phyloP scores from a whole-genome alignment of 2,113 vertebrate species.

The Perca flavescens region DNA sequence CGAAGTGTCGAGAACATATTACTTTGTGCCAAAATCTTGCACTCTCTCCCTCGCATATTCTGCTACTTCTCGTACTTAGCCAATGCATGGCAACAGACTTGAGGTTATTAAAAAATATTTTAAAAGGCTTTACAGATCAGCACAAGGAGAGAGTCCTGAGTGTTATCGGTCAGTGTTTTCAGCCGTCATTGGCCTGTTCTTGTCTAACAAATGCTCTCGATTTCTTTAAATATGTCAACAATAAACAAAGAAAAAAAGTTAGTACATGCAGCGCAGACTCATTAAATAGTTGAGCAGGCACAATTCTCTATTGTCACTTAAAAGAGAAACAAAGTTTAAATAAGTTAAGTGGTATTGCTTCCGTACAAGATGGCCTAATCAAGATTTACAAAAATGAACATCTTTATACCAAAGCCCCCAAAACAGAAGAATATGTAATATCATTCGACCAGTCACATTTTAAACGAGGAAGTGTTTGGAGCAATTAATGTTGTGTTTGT shows the following conservation, averaged over 20 bases:
- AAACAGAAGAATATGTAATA: not conserved
- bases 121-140: conserved; percentile 6
- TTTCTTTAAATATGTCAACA: not conserved
- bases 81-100: conserved; percentile 8
- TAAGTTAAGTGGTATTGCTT: not conserved
- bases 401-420: not conserved
- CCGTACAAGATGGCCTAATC: not conserved
- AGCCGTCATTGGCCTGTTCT: not conserved
- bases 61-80: conserved; percentile 2
- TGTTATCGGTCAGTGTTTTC: conserved; percentile 5
- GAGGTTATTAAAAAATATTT: conserved; percentile 14
- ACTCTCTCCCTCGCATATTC: conserved; percentile 25
- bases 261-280: not conserved
- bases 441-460: not conserved
- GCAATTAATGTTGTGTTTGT: too few relatives aligned
- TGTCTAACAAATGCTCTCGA: not conserved
- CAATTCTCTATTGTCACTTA: not conserved
- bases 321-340: not conserved
- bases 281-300: not conserved
- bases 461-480: conserved; percentile 2
- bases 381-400: not conserved
- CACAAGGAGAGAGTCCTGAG: conserved; percentile 5
- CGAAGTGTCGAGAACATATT: conserved; percentile 15
- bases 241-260: not conserved
- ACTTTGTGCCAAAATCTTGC: conserved; percentile 12